phyloP scores from a whole-genome alignment of 2,113 vertebrate species.

The Platanista minor region DNA sequence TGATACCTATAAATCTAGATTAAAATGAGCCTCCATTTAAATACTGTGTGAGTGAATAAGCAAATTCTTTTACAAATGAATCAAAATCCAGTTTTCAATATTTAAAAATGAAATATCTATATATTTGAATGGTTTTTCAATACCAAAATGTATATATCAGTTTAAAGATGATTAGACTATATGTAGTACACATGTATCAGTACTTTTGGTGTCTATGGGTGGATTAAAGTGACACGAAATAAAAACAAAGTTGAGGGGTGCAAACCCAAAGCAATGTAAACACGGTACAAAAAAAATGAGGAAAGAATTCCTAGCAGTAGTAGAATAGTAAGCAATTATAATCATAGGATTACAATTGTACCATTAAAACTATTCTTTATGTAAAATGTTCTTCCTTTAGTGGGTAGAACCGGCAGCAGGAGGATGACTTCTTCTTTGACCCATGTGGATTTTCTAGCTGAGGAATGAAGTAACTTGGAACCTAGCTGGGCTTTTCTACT shows the following conservation, averaged over 20 bases:
- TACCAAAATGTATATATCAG: not conserved
- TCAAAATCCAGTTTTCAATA: not conserved
- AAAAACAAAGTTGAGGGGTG: not conserved
- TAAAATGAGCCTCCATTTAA: not conserved
- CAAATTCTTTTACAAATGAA: not conserved
- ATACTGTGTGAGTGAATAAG: not conserved
- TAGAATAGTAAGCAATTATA: not conserved
- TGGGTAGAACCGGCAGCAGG: constrained; percentile 60
- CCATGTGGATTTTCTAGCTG: constrained; percentile 70
- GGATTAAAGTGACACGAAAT: constrained; percentile 17
- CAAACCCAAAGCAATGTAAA: not conserved
- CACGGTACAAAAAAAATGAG: not conserved
- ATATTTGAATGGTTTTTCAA: not conserved
- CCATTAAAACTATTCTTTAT: not conserved
- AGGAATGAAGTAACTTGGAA: constrained; percentile 78
- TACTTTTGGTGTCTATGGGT: not conserved
- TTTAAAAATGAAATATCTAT: not conserved
- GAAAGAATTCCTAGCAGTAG: not conserved
- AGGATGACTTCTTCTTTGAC: constrained; percentile 72
- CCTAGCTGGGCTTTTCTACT: constrained; percentile 64
- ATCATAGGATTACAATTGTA: constrained; percentile 37
- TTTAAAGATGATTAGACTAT: not conserved
- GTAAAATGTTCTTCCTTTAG: constrained; percentile 38
- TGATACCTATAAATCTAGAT: not conserved
- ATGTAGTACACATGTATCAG: not conserved